Evolutionary conservation across 2,113 vertebrate species (phyloP).

Genomic region (Epinephelus fuscoguttatus): DNA sequence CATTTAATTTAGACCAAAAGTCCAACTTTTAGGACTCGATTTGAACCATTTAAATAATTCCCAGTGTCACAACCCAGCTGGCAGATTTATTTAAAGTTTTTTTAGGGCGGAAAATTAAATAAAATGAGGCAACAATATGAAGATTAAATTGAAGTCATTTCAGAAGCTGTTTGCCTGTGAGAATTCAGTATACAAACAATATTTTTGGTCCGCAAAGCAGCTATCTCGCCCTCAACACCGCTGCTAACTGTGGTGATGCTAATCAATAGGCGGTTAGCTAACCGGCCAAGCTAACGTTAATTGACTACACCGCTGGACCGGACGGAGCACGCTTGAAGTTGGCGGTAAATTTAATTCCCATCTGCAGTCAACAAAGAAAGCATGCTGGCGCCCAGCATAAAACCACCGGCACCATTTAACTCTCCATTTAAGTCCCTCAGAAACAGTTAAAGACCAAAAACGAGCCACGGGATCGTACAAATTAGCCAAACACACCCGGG

Average conservation of each 20-base stretch:
- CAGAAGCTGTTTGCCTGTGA: not conserved
- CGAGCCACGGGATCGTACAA: not conserved
- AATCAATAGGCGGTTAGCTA: not conserved
- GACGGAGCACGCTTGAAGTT: not conserved
- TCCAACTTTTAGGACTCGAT: not conserved
- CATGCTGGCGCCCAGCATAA: not conserved
- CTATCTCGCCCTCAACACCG: not conserved
- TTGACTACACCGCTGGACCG: not conserved
- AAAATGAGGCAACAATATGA: not conserved
- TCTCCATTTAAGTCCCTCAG: fast-evolving
- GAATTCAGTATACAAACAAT: not conserved
- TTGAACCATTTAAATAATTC: not conserved
- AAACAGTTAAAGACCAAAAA: not conserved
- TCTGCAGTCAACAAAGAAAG: conserved; percentile 23
- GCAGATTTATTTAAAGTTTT: not conserved
- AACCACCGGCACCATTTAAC: not conserved
- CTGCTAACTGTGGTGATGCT: too few relatives aligned
- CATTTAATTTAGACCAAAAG: not conserved
- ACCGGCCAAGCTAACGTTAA: not conserved
- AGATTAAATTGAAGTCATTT: not conserved
- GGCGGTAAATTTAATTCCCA: conserved; percentile 60
- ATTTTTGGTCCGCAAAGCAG: too few relatives aligned
- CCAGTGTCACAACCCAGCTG: too few relatives aligned
- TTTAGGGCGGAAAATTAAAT: not conserved
- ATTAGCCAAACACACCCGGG: not conserved